Conservation (phyloP, 2,888 invertebrate species). For the Drosophila borealis region DNA sequence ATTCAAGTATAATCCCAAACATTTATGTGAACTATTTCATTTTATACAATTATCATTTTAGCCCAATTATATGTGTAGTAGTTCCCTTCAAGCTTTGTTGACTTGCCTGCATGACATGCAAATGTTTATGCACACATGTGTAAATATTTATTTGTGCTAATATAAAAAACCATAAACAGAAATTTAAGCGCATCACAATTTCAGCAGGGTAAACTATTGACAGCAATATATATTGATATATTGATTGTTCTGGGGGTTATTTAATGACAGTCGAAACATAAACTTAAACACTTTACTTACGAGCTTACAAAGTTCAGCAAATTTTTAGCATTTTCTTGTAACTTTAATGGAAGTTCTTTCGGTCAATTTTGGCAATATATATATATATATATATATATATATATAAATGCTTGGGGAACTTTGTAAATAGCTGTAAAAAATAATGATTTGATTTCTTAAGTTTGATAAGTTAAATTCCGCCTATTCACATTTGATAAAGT, state of each 20-base stretch:
- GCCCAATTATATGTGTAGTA: slow-evolving; percentile 5
- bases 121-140: slow-evolving; percentile 20
- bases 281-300: slow-evolving; percentile 5
- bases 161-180: slow-evolving; percentile 23
- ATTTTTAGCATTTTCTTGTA: slow-evolving; percentile 50
- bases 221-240: background rate
- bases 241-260: slow-evolving; percentile 13
- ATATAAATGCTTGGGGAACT: background rate
- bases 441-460: background rate
- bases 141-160: slow-evolving; percentile 38
- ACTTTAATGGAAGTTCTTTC: slow-evolving; percentile 59
- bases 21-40: slow-evolving; percentile 12
- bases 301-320: slow-evolving; percentile 61
- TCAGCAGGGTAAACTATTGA: background rate
- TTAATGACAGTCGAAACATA: slow-evolving; percentile 9
- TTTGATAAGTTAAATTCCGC: background rate
- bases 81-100: background rate
- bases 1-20: slow-evolving; percentile 32
- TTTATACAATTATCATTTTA: slow-evolving; percentile 41
- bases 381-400: slow-evolving; percentile 1
- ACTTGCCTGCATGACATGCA: slow-evolving; percentile 6
- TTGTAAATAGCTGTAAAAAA: background rate
- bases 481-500: slow-evolving; percentile 6
- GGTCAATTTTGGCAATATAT: slow-evolving; percentile 25
- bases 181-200: slow-evolving; percentile 10